phyloP scores from a whole-genome alignment of 2,797 vertebrate genomes.

The Spinibarbus caldwelli region DNA sequence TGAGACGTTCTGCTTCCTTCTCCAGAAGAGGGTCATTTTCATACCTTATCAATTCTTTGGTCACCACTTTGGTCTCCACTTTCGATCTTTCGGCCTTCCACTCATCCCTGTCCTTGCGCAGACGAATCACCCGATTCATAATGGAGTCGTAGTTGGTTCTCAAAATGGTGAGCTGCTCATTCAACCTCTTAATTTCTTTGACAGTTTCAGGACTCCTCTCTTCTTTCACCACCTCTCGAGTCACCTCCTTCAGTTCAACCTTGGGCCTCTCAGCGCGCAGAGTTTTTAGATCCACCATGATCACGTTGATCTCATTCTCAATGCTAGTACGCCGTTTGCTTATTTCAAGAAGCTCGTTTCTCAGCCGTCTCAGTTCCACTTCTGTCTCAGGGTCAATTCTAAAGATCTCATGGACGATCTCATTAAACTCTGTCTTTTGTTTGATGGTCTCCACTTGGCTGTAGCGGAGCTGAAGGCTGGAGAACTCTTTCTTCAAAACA shows the following conservation, averaged over 20 bases:
- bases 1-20: conserved; percentile 88
- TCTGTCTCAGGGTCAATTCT: conserved; percentile 89
- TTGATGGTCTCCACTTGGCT: conserved; percentile 75
- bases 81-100: conserved; percentile 87
- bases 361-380: conserved; percentile 80
- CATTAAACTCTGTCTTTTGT: conserved; percentile 86
- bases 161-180: conserved; percentile 83
- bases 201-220: conserved; percentile 90
- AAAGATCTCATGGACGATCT: conserved; percentile 88
- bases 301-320: conserved; percentile 76
- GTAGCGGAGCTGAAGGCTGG: conserved; percentile 76
- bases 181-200: conserved; percentile 87
- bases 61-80: conserved; percentile 88
- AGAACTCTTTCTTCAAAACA: conserved; percentile 77
- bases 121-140: conserved; percentile 80
- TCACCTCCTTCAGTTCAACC: conserved; percentile 89
- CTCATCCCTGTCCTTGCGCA: conserved; percentile 88
- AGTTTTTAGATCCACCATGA: conserved; percentile 74
- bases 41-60: conserved; percentile 87
- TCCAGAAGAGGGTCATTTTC: conserved; percentile 91
- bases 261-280: conserved; percentile 86
- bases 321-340: conserved; percentile 66
- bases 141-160: conserved; percentile 78
- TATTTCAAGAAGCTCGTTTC: conserved; percentile 80
- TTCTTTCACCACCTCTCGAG: conserved; percentile 88